These are phyloP conservation scores for Nymphalis polychloros DNA, from an alignment of 2,888 invertebrate species.

Conservation along the genomic window DNA sequence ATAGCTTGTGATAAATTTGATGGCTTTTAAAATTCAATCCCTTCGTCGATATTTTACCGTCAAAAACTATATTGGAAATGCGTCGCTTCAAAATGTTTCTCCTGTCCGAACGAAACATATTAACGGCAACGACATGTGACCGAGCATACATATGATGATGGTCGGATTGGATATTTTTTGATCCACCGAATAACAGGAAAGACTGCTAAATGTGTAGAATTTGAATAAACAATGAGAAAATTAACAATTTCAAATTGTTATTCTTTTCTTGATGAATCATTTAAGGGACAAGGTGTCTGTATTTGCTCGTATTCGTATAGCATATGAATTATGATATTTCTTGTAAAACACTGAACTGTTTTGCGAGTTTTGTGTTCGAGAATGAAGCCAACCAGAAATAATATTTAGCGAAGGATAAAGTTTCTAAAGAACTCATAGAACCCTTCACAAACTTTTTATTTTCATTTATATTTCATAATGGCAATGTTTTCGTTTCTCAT, in stretches of 20 bases:
- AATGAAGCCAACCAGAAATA: no score
- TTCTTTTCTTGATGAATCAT: no score
- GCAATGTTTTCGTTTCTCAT: not conserved
- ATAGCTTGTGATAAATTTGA: conserved; percentile 4
- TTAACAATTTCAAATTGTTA: no score
- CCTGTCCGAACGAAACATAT: conserved; percentile 9
- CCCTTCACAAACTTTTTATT: no score
- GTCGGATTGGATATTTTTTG: conserved; percentile 1
- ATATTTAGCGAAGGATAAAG: no score
- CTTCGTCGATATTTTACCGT: conserved; percentile 11
- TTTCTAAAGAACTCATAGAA: no score
- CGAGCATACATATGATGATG: not conserved
- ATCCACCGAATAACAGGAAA: not conserved
- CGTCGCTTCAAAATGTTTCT: conserved; percentile 4
- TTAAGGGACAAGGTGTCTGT: no score
- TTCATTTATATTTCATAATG: not conserved
- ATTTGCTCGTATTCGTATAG: no score
- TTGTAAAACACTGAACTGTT: no score
- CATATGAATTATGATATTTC: no score
- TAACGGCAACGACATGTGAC: not conserved
- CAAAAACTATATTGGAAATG: conserved; percentile 8
- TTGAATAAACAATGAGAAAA: not conserved
- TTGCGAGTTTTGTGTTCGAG: no score
- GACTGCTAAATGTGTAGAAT: not conserved
- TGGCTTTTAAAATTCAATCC: conserved; percentile 5